Conservation (phyloP, 2,113 vertebrate genomes). For the Galemys pyrenaicus region DNA sequence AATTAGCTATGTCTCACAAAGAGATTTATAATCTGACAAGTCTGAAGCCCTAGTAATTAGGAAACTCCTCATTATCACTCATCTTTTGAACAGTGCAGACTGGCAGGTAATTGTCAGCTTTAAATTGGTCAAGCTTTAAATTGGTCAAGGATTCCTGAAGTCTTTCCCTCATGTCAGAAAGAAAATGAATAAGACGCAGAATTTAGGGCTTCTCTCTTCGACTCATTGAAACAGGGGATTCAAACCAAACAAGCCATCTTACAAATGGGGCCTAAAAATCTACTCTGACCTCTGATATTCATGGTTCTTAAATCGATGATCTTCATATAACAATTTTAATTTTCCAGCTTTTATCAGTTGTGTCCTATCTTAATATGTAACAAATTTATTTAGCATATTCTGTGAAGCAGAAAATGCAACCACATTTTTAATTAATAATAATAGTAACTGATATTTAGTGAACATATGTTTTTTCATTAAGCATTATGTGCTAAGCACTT, state of each 20-base stretch:
- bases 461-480: background rate
- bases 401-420: background rate
- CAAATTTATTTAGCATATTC: background rate
- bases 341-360: background rate
- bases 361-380: background rate
- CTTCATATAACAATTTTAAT: background rate
- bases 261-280: background rate
- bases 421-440: background rate
- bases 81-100: conserved; percentile 51
- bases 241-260: background rate
- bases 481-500: background rate
- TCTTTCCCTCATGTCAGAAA: background rate
- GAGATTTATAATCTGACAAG: conserved; percentile 61
- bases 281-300: background rate
- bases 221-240: background rate
- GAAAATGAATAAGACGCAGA: background rate
- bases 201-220: background rate
- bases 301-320: background rate
- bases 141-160: conserved; percentile 18
- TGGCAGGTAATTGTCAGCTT: conserved; percentile 54
- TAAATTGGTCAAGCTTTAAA: conserved; percentile 47
- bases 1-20: conserved; percentile 45
- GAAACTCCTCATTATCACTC: conserved; percentile 61
- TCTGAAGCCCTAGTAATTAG: conserved; percentile 49
- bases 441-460: background rate